phyloP scores from a whole-genome alignment of 2,113 vertebrate genomes.

The Albula glossodonta region DNA sequence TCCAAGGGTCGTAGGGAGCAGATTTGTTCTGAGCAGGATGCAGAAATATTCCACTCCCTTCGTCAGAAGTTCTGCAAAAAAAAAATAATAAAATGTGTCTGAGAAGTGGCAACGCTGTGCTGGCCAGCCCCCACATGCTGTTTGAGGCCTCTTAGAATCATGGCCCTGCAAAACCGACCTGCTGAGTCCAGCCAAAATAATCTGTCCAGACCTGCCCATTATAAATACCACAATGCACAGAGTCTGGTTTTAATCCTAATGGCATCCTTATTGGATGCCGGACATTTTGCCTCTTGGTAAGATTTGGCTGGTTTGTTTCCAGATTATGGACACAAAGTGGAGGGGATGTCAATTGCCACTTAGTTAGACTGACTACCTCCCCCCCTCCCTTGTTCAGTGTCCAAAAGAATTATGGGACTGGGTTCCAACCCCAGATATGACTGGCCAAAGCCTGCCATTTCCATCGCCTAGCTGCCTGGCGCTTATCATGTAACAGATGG shows the following conservation, averaged over 20 bases:
- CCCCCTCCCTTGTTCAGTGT: no score
- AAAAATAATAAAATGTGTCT: background rate
- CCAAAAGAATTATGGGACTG: no score
- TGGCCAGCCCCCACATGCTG: background rate
- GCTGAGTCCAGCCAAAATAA: constrained; percentile 1
- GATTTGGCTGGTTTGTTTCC: background rate
- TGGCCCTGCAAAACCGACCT: background rate
- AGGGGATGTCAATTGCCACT: no score
- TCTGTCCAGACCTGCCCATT: background rate
- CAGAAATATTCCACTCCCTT: background rate
- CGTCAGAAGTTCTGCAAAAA: background rate
- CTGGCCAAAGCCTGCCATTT: background rate
- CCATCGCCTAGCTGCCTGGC: background rate
- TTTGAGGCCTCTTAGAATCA: background rate
- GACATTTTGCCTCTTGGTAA: background rate
- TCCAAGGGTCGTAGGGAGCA: background rate
- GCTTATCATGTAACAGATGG: background rate
- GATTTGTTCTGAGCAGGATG: background rate
- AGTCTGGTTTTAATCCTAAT: background rate
- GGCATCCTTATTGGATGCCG: no score
- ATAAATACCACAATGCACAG: background rate
- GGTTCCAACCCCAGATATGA: background rate
- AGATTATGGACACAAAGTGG: background rate
- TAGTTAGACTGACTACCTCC: no score
- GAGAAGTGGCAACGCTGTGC: background rate